Base-by-base conservation (phyloP, 2,797 vertebrate genomes). In the Cossypha heuglini region DNA sequence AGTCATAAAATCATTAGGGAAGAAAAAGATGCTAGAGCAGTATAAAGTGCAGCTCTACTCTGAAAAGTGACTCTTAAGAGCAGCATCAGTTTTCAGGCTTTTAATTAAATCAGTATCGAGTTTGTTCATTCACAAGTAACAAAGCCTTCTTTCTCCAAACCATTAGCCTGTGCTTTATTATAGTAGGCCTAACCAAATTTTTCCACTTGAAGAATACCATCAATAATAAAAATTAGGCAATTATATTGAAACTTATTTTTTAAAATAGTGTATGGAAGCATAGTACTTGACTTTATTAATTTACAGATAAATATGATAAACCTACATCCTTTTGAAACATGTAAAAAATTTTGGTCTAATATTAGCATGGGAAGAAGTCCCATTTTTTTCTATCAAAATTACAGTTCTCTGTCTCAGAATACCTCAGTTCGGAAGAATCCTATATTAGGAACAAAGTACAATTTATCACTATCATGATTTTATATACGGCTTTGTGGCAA, bases 61-160 rank as follows among this genome's bases (percentile, higher is more conserved):
- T 61, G 90, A 94, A 95, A 95, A 93, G 58, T 26, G 46, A 88
- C 64, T 61, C 75, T 77, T 43, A 85, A 71, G 28, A 91, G 52
- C 5, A 5, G 72, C 31, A 96, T 82, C 5, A 9, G 40, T 80
- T 94, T 94, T 83, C 89, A 86, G 57, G 38, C 20, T 91, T 91
- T 90, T 86, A 94, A 93, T 95, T 83, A 95, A 95, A 90, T 78
- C 57, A 86, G 49, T 89, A 94, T 74, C 57, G 87, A 91, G n/a
- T 89, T 73, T 85, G 46, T 63, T 84, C 73, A 90, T 64, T 94
- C 57, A 73, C 37, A 93, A 91, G 57, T 85, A 94, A 95, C 87
- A 96, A 93, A 91, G 91, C 21, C 61, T 49, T 49, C 87, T 92
- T 95, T 91, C 87, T 90, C 57, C 58, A 91, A 89, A 58, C 21